A percentile compares a stretch with the other conserved stretches of the same genome.
Evolutionary conservation across 2,797 vertebrate species (phyloP).

Genomic region (Pantherophis vulpinus): DNA sequence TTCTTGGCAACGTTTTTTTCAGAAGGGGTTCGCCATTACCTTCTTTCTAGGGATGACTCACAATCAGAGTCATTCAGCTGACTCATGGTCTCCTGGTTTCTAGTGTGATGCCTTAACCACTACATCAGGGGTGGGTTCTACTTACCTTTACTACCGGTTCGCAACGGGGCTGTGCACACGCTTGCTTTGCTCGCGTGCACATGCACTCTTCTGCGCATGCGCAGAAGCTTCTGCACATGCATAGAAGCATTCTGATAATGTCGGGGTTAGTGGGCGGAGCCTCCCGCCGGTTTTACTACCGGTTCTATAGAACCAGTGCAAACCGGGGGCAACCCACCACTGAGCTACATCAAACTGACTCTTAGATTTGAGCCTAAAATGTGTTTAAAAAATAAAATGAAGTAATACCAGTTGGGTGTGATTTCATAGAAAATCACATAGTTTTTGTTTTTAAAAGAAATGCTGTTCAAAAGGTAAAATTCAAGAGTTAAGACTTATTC

Average conservation of each 20-base stretch:
- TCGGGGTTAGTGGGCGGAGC: too few relatives aligned
- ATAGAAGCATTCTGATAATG: too few relatives aligned
- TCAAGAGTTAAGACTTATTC: not conserved
- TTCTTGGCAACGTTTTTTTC: not conserved
- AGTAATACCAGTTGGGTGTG: not conserved
- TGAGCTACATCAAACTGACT: not conserved
- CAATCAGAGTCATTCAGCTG: not conserved
- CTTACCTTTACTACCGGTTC: too few relatives aligned
- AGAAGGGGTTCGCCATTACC: not conserved
- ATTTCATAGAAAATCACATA: not conserved
- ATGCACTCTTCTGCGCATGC: too few relatives aligned
- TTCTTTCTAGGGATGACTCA: not conserved
- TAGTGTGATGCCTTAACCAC: not conserved
- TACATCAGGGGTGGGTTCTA: not conserved
- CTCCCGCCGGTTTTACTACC: too few relatives aligned
- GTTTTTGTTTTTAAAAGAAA: not conserved
- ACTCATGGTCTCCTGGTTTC: not conserved
- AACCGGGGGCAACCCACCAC: too few relatives aligned
- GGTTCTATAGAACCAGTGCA: too few relatives aligned
- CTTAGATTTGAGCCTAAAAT: not conserved
- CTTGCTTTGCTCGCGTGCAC: too few relatives aligned
- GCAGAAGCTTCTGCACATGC: too few relatives aligned
- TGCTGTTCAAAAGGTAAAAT: not conserved
- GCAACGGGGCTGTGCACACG: too few relatives aligned
- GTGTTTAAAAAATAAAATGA: not conserved